These are phyloP conservation scores for Andricus curvator DNA, from an alignment of 2,888 invertebrate genomes.

Conservation along the genomic window DNA sequence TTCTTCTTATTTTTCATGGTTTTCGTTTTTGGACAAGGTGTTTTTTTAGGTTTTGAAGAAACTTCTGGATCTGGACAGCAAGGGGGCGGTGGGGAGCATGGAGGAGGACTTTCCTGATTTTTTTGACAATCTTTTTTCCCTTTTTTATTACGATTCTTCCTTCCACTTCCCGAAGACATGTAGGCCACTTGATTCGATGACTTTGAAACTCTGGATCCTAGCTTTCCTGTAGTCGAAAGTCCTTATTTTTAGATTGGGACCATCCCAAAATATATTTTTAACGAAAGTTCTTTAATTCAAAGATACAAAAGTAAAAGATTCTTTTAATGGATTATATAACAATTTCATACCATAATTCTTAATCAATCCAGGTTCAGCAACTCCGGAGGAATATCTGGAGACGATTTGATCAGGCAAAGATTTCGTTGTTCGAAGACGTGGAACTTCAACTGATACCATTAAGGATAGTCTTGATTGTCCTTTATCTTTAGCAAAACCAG, in stretches of 20 bases:
- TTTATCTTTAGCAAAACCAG: not conserved
- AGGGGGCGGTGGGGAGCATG: not conserved
- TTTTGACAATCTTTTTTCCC: not conserved
- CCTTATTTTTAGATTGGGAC: not conserved
- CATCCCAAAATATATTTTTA: too few species aligned
- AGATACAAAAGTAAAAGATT: too few species aligned
- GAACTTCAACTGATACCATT: not conserved
- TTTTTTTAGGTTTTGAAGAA: not conserved
- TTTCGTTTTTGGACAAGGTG: not conserved
- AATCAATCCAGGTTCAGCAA: not conserved
- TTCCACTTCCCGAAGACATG: conserved; percentile 18
- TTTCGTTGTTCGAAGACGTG: not conserved
- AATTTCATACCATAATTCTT: not conserved
- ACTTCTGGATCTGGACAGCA: not conserved
- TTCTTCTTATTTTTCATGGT: not conserved
- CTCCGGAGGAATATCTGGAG: conserved; percentile 13
- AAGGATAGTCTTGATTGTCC: not conserved
- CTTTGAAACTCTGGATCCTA: not conserved
- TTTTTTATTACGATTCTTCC: not conserved
- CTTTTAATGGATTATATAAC: not conserved
- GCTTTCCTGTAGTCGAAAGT: not conserved
- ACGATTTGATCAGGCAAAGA: conserved; percentile 13
- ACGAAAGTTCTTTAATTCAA: too few species aligned
- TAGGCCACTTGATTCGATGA: conserved; percentile 16
- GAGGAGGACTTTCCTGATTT: not conserved